These are phyloP conservation scores for Xenops minutus DNA, from an alignment of 2,797 vertebrate genomes.

Conservation along the genomic window DNA sequence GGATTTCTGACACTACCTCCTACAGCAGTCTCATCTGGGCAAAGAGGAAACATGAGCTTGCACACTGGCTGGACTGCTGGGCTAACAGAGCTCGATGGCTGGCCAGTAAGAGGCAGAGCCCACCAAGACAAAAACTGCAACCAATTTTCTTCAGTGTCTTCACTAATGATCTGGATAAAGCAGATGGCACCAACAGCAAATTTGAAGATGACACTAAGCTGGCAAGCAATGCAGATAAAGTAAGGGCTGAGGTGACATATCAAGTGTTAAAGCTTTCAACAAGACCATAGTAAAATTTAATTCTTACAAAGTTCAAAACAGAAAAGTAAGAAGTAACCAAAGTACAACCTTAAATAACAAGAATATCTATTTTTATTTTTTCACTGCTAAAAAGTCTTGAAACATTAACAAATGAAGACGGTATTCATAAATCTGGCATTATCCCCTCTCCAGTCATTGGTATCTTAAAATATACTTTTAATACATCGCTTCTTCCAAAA, in stretches of 20 bases:
- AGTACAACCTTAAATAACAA: background rate
- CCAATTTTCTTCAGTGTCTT: background rate
- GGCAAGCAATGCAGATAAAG: accelerated
- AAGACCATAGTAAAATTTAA: background rate
- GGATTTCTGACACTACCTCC: background rate
- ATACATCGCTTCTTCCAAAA: background rate
- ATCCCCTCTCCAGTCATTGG: background rate
- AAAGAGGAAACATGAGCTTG: background rate
- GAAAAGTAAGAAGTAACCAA: background rate
- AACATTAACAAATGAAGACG: background rate
- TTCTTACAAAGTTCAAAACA: background rate
- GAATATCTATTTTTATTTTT: background rate
- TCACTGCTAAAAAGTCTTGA: background rate
- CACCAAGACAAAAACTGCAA: background rate
- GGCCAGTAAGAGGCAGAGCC: background rate
- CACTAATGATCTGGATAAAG: background rate
- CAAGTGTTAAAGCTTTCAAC: background rate
- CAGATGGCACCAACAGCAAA: background rate
- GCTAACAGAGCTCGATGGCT: background rate
- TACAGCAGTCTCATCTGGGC: background rate
- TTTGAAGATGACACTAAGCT: background rate
- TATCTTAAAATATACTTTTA: background rate
- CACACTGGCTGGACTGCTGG: background rate
- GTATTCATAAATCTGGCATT: background rate
- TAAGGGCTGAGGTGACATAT: background rate